Evolutionary conservation across 2,888 invertebrate species (phyloP), one percentile per base, ranked within the genome.

Genomic region (Philereme transversata): DNA sequence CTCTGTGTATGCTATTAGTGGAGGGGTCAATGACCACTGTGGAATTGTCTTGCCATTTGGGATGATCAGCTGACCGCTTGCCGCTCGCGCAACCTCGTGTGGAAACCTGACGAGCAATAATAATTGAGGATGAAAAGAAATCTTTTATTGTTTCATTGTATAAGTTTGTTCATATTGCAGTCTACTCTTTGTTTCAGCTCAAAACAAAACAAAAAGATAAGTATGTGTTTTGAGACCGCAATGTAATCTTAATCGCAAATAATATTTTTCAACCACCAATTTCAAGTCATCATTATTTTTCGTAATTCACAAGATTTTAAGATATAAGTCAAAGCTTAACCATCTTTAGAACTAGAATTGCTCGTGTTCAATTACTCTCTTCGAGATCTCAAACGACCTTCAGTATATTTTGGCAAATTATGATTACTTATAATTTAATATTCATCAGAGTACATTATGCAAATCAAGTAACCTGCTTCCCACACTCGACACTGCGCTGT

Each of bases 111-210:
- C 7, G 9, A 4, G 8, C 4, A 7, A 10, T 11, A 35, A 49
- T 49, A 36, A 34, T 36, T 49, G 55, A 48, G n/a, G 47, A 48
- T 54, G 41, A 48, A 5, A 40, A 34, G 33, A 10, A 34, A 33
- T 41, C 33, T 34, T 22, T 22, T 22, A 46, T 53, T 53, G 53
- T 43, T 43, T 38, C 1, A 8, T 38, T 3, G 8, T 3, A 38
- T 38, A 38, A 38, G 38, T 38, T 38, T 8, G 5, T 38, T 38
- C 8, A 38, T 38, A 3, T 38, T 38, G 38, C 5, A 43, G 43
- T 8, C 5, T 22, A 8, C 45, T 45, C 7, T 5, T 47, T 47
- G 35, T 34, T 34, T 5, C 47, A 4, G 9, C 8, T 8, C 5
- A 4, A 4, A 11, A 1, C 4, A 4, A 5, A 36, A 7, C 22